Base-by-base conservation (phyloP, 2,797 vertebrate species). In the Dallia pectoralis region DNA sequence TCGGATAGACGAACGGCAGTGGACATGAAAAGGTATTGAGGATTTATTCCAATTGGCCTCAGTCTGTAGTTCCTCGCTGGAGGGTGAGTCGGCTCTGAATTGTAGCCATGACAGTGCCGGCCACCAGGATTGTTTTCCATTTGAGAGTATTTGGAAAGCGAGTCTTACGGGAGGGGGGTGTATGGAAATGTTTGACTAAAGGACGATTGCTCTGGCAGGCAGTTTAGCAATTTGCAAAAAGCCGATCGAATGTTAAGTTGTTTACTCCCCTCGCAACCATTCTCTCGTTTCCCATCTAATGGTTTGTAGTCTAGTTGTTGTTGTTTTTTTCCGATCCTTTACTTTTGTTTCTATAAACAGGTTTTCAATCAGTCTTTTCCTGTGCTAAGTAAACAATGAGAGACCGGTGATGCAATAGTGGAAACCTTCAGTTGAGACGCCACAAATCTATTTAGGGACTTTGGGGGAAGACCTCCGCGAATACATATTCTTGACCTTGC, bases 121-220 rank as follows among this genome's bases (percentile, higher is more conserved):
- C 53, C 3, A 73, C 69, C 71, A 19, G 53, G 61, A 74, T 70
- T 78, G 79, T 82, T 82, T 80, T 78, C 71, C 59, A 76, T 74
- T 64, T 66, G 29, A 53, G 70, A n/a, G 68, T 32, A 56, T 49
- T 71, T 56, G 30, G 63, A 75, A 81, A 85, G 78, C 71, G 76
- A 80, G 81, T 83, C 81, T 66, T 51, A 72, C 1, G 29, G 29
- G 16, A 1, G 15, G 53, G 22, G 16, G 29, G 30, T 19, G 30
- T 33, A 32, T 33, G 62, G 62, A 75, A 76, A 74, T 67, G 73
- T 74, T 69, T 62, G 12, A 72, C 74, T 64, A 63, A 72, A 77
- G 53, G n/a, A 44, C 30, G 53, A 47, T 16, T 16, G 18, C 30
- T 64, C 32, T 64, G 65, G 40, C 67, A 69, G 71, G 53, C 65